Base-by-base conservation (phyloP, 1,140 invertebrate genomes). In the Heliconius eleuchia region DNA sequence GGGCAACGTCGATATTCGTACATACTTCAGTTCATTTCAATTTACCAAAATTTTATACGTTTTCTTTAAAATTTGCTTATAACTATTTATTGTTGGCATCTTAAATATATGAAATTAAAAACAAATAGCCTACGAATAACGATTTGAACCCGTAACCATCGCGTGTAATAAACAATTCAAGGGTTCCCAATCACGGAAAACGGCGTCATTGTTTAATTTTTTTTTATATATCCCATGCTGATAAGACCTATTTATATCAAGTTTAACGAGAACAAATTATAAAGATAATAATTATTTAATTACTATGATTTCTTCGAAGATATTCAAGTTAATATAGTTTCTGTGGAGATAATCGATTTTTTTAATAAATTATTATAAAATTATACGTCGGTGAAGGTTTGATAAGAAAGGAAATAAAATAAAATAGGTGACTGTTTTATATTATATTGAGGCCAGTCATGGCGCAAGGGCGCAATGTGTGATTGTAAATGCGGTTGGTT, bases 231-330 rank as follows among this genome's bases (percentile, higher is more conserved):
- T 66, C 60, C 27, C 60, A 66, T 30, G 60, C 60, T 66, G 60
- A 66, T 66, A 66, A 66, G 60, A 30, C 60, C 60, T 30, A 27
- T 30, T 9, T 66, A 27, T n/a, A 66, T 13, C n/a, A 19, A 52
- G 50, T 52, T 57, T 66, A 66, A 66, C 60, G 27, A 66, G 60
- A 66, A 66, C 27, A 66, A 66, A 66, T 66, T 66, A 66, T 30
- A 66, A 66, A 2, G 6, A 6, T 37, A 30, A 66, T 66, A 30
- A 66, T 66, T 66, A 30, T 66, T 66, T 66, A 66, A 66, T 66
- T 30, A 30, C 60, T 66, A 30, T 66, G 60, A 66, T 66, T 66
- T 30, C 60, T 66, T 66, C 13, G 13, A 5, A 66, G 60, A 66
- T 66, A 66, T 66, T 66, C 23, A 66, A 30, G 60, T 27, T 30